Percentiles rank a stretch among this genome's conserved stretches.
Conservation (phyloP, 2,888 invertebrate genomes). For the Physocephala rufipes region DNA sequence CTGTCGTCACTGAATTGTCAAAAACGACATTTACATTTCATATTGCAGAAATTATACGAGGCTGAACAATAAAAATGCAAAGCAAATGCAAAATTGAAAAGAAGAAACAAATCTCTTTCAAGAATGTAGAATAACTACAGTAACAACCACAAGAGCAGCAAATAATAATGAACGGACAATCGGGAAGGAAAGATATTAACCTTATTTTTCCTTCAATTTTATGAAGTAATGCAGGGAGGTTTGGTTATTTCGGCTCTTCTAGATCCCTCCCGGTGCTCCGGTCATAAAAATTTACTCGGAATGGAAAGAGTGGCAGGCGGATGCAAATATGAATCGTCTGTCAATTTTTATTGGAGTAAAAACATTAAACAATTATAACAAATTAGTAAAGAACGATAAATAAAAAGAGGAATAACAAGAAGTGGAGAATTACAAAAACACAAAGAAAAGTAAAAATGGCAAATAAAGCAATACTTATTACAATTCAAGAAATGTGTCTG, state of each 20-base stretch:
- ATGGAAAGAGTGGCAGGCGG: background rate
- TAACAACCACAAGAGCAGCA: background rate
- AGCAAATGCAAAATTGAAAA: background rate
- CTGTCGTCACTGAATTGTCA: background rate
- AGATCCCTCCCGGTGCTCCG: conserved; percentile 23
- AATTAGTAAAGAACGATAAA: conserved; percentile 21
- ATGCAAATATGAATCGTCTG: background rate
- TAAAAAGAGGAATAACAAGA: conserved; percentile 8
- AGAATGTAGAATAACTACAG: background rate
- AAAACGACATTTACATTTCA: background rate
- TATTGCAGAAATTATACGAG: conserved; percentile 1
- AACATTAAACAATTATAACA: conserved; percentile 31
- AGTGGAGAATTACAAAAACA: background rate
- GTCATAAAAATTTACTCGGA: conserved; percentile 27
- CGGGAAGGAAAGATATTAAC: conserved; percentile 1
- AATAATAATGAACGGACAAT: conserved; percentile 2
- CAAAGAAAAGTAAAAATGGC: no score
- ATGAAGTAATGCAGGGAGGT: background rate
- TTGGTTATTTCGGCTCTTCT: background rate
- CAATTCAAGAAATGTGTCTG: no score
- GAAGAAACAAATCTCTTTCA: background rate
- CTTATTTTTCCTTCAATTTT: conserved; percentile 31
- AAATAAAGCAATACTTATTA: background rate
- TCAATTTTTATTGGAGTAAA: conserved; percentile 10
- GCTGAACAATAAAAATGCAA: background rate